phyloP scores from a whole-genome alignment of 2,113 vertebrate genomes.

The Polypterus bichir region DNA sequence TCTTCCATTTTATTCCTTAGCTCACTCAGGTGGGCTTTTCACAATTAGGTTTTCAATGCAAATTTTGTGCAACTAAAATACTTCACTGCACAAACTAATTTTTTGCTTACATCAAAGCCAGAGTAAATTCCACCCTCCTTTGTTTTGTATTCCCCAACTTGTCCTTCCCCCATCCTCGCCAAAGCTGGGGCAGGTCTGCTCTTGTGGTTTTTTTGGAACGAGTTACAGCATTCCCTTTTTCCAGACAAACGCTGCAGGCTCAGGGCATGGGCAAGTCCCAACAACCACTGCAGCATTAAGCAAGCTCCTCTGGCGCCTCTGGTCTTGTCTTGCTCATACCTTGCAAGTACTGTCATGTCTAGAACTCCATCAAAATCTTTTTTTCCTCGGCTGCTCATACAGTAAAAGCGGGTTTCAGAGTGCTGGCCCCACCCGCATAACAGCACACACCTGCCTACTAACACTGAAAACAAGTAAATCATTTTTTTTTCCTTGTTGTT shows the following conservation, averaged over 20 bases:
- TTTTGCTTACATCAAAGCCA: conserved; percentile 55
- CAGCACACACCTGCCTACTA: conserved; percentile 18
- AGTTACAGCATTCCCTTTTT: conserved; percentile 68
- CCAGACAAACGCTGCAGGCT: conserved; percentile 83
- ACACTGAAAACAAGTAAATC: conserved; percentile 7
- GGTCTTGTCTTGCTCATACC: conserved; percentile 95
- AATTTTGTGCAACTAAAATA: conserved; percentile 48
- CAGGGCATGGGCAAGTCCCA: conserved; percentile 78
- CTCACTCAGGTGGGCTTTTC: neutral
- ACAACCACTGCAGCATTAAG: conserved; percentile 69
- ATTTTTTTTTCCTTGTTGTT: no score
- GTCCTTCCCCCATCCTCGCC: conserved; percentile 25
- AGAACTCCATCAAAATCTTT: conserved; percentile 52
- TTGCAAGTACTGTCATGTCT: conserved; percentile 88
- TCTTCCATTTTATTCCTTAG: no score
- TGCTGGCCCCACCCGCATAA: conserved; percentile 8
- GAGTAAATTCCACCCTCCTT: conserved; percentile 13
- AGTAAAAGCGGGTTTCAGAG: conserved; percentile 18
- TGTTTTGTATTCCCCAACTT: conserved; percentile 19
- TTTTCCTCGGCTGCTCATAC: conserved; percentile 56
- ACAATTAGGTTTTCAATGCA: conserved; percentile 36
- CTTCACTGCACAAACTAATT: conserved; percentile 61
- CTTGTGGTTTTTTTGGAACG: conserved; percentile 56
- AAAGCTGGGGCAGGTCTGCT: conserved; percentile 74
- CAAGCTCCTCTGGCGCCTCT: conserved; percentile 88